Conservation (phyloP, 2,797 vertebrate genomes). For the Poeciliopsis infans region DNA sequence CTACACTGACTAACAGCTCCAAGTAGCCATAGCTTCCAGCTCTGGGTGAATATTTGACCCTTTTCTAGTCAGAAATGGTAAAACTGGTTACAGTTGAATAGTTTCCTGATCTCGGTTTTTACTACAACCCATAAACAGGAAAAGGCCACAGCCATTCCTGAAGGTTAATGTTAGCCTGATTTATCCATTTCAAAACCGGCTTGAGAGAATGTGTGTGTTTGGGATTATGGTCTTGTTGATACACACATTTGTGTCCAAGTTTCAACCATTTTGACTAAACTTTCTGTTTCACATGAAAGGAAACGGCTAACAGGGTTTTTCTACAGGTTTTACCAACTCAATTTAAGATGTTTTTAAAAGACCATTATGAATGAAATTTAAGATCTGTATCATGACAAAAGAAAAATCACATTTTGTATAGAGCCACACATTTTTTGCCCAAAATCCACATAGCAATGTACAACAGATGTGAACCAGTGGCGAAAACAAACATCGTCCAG, state of each 20-base stretch:
- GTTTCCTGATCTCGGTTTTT: not conserved
- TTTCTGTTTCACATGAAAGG: not conserved
- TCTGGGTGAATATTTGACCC: not conserved
- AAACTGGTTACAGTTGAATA: not conserved
- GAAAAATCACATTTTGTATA: too few relatives aligned
- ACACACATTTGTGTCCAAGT: not conserved
- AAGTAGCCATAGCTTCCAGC: not conserved
- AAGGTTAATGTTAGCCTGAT: not conserved
- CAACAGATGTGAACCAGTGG: too few relatives aligned
- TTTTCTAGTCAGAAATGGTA: not conserved
- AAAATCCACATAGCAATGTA: too few relatives aligned
- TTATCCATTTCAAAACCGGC: not conserved
- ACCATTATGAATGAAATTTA: too few relatives aligned
- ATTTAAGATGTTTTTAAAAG: too few relatives aligned
- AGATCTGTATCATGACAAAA: too few relatives aligned
- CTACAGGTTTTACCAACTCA: too few relatives aligned
- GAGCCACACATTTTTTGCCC: too few relatives aligned
- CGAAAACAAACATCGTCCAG: too few relatives aligned
- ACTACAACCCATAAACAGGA: not conserved
- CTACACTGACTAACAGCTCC: not conserved
- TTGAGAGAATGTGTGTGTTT: not conserved
- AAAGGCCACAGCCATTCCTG: not conserved
- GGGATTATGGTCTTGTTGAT: not conserved
- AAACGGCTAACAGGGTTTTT: not conserved
- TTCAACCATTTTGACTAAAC: not conserved